Percentiles rank a stretch among this genome's conserved stretches.
These are phyloP conservation scores for Bovichtus variegatus DNA, from an alignment of 2,797 vertebrate genomes.

Conservation along the genomic window DNA sequence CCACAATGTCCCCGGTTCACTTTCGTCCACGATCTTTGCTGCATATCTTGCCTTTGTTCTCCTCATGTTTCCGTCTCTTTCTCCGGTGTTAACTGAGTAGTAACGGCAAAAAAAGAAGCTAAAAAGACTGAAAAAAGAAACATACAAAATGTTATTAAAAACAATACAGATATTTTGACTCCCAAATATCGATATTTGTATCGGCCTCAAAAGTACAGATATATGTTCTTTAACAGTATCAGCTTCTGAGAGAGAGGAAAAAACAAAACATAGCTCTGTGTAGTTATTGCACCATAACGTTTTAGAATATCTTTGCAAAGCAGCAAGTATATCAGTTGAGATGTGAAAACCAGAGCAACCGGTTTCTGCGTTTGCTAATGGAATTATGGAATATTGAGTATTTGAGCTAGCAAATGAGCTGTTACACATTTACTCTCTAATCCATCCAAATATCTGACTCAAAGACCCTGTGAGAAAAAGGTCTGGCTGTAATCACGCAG, in stretches of 20 bases:
- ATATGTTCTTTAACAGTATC: background rate
- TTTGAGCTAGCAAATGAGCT: conserved; percentile 15
- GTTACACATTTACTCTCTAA: conserved; percentile 33
- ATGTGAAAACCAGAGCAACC: conserved; percentile 23
- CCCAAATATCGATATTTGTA: background rate
- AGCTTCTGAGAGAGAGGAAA: background rate
- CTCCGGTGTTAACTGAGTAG: background rate
- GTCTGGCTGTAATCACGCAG: background rate
- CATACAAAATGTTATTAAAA: background rate
- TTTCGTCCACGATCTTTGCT: background rate
- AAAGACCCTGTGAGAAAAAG: conserved; percentile 19
- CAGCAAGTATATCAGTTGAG: background rate
- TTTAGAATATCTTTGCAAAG: background rate
- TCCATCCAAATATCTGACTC: conserved; percentile 33
- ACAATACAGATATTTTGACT: background rate
- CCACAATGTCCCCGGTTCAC: background rate
- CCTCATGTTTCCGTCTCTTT: background rate
- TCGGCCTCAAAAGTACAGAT: background rate
- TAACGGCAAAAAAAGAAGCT: no score
- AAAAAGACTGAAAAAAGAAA: background rate
- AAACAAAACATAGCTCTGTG: background rate
- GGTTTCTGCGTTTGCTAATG: conserved; percentile 9
- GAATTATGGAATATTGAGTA: conserved; percentile 26
- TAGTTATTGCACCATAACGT: background rate
- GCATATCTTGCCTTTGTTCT: background rate